These are phyloP conservation scores for Flabesymbios commensalis DNA, from an alignment of 2,888 invertebrate species.

Conservation along the genomic window DNA sequence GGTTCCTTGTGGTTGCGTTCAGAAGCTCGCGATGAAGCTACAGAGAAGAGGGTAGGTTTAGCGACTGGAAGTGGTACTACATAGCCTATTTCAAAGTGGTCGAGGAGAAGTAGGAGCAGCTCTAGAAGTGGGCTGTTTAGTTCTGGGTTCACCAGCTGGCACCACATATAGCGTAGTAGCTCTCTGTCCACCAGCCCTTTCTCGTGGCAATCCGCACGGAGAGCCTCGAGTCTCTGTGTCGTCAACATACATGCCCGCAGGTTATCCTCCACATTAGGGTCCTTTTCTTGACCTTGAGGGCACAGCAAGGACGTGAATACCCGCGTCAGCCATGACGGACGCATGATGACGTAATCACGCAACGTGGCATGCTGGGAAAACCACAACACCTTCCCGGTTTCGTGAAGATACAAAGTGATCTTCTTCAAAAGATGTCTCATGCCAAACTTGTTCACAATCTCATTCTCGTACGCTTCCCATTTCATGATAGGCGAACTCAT, in stretches of 20 bases:
- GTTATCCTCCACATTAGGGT: constrained; percentile 45
- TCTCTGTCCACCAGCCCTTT: constrained; percentile 52
- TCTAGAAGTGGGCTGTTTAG: constrained; percentile 37
- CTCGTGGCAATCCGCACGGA: constrained; percentile 41
- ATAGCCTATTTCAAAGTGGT: constrained; percentile 50
- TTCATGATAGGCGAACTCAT: constrained; percentile 50
- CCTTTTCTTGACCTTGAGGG: constrained; percentile 43
- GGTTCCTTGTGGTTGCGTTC: not conserved
- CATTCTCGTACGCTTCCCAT: constrained; percentile 46
- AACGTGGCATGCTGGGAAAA: constrained; percentile 43
- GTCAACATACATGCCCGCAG: constrained; percentile 43
- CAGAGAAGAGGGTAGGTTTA: not conserved
- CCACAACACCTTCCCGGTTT: constrained; percentile 50
- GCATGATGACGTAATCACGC: constrained; percentile 47
- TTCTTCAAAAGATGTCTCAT: constrained; percentile 49
- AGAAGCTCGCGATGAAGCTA: constrained; percentile 26
- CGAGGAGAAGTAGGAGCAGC: constrained; percentile 30
- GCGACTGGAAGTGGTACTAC: constrained; percentile 26
- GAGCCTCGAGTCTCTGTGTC: constrained; percentile 40
- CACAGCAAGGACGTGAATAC: constrained; percentile 46
- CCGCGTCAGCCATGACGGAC: constrained; percentile 56
- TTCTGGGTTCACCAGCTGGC: constrained; percentile 42
- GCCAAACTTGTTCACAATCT: constrained; percentile 50
- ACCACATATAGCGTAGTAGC: constrained; percentile 45
- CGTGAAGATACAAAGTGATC: constrained; percentile 55